phyloP scores from a whole-genome alignment of 2,113 vertebrate genomes.

The Acinonyx jubatus region DNA sequence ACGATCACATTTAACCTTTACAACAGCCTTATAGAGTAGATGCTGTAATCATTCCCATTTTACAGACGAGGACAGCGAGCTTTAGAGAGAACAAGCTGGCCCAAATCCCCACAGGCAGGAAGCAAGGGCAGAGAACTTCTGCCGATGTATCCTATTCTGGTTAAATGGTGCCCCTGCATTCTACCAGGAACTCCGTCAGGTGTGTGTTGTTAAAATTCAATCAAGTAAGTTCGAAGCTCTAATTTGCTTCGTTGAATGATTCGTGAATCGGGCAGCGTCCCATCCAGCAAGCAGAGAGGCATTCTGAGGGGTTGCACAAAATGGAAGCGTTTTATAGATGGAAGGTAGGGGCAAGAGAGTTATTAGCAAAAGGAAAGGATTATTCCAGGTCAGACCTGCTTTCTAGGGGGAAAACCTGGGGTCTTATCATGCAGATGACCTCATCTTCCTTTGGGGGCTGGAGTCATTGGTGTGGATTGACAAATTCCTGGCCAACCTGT shows the following conservation, averaged over 20 bases:
- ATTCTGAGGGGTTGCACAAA: neutral
- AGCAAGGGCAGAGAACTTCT: neutral
- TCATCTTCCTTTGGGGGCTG: neutral
- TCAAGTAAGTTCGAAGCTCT: neutral
- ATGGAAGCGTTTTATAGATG: neutral
- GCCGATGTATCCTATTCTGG: neutral
- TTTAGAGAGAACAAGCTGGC: neutral
- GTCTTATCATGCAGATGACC: neutral
- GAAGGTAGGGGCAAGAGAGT: neutral
- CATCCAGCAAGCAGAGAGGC: neutral
- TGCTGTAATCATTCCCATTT: neutral
- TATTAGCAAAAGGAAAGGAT: neutral
- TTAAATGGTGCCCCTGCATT: neutral
- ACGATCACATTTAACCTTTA: neutral
- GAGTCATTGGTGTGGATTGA: neutral
- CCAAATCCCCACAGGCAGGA: neutral
- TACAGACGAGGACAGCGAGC: neutral
- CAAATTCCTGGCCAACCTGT: neutral
- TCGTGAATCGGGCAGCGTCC: neutral
- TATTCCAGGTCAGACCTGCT: neutral
- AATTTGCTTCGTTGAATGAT: neutral
- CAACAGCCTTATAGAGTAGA: neutral
- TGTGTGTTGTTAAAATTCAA: neutral
- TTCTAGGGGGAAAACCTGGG: neutral
- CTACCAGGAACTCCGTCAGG: neutral